These are phyloP conservation scores for Lepilemur ruficaudatus DNA, from an alignment of 2,797 vertebrate species.

Conservation along the genomic window DNA sequence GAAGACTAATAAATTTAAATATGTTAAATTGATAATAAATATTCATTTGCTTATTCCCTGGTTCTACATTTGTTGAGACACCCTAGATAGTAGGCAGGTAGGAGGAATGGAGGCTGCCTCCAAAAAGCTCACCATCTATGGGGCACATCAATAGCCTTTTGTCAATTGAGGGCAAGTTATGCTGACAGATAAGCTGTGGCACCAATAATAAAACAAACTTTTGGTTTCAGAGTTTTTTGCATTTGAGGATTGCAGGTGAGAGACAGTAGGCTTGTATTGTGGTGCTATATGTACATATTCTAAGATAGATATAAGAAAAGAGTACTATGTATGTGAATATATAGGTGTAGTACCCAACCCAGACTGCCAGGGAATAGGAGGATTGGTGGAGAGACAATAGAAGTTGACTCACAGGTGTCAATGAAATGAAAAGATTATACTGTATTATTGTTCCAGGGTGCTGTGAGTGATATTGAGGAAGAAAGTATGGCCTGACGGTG, in stretches of 20 bases:
- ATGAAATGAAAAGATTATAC: not conserved
- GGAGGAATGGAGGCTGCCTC: fast-evolving
- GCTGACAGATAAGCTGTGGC: not conserved
- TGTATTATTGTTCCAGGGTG: not conserved
- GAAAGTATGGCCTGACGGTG: not conserved
- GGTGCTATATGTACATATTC: not conserved
- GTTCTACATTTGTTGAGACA: not conserved
- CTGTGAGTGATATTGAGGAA: not conserved
- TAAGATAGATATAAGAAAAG: not conserved
- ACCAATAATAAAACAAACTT: not conserved
- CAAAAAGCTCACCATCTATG: not conserved
- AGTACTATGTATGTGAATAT: not conserved
- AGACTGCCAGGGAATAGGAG: not conserved
- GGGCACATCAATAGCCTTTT: too few species aligned
- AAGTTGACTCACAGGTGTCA: not conserved
- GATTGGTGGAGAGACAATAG: not conserved
- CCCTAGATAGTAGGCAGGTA: not conserved
- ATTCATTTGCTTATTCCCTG: not conserved
- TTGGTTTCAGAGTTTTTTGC: not conserved
- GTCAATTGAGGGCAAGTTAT: not conserved
- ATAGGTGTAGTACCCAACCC: too few species aligned
- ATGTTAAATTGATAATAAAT: not conserved
- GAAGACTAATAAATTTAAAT: not conserved
- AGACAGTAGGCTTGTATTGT: not conserved
- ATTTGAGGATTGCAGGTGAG: not conserved